phyloP scores from a whole-genome alignment of 2,888 invertebrate genomes.

The Apamea crenata region DNA sequence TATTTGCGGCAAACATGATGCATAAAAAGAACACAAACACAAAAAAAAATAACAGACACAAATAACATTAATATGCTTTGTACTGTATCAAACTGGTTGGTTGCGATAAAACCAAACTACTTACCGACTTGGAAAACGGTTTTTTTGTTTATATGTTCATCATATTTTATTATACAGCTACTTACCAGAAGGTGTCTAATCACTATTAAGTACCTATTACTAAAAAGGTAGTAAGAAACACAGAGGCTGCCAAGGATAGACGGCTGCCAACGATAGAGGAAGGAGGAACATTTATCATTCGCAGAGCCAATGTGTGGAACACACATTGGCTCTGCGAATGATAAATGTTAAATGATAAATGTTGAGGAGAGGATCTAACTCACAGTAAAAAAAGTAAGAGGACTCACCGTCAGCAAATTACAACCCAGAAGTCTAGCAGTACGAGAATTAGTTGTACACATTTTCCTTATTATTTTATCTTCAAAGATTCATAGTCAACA shows the following conservation, averaged over 20 bases:
- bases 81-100: neutral
- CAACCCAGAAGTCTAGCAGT: slow-evolving; percentile 19
- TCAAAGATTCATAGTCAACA: neutral
- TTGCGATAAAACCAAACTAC: neutral
- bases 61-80: neutral
- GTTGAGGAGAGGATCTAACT: neutral
- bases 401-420: slow-evolving; percentile 25
- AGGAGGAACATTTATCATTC: no score
- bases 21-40: no score
- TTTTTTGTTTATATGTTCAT: neutral
- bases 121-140: neutral
- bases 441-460: neutral
- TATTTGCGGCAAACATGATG: no score
- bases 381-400: neutral
- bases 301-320: no score
- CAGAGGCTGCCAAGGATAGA: neutral
- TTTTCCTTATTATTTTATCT: slow-evolving; percentile 11
- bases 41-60: no score
- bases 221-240: neutral
- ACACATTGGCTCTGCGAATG: neutral
- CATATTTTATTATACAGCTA: neutral
- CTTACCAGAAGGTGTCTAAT: neutral
- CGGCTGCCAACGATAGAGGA: no score
- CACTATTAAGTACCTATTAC: neutral
- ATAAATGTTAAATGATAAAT: slow-evolving; percentile 1